Conservation (phyloP, 2,888 invertebrate species). For the Dryobotodes eremita region DNA sequence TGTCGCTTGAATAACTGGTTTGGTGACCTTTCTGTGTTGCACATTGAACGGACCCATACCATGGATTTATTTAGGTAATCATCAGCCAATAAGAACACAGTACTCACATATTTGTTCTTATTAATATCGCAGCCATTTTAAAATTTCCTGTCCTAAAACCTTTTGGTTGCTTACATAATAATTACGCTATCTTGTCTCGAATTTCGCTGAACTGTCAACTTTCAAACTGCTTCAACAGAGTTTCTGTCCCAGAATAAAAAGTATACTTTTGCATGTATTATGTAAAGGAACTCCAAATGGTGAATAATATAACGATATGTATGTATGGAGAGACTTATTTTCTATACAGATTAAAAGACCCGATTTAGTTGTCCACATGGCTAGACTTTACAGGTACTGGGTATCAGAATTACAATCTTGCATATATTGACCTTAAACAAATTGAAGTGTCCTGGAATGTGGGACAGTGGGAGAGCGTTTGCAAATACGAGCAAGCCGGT, state of each 20-base stretch:
- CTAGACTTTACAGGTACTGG: slow-evolving; percentile 23
- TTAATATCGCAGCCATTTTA: slow-evolving; percentile 14
- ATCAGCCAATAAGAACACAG: slow-evolving; percentile 54
- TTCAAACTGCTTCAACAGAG: slow-evolving; percentile 1
- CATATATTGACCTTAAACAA: slow-evolving; percentile 39
- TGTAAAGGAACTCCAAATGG: slow-evolving; percentile 28
- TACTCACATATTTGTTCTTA: slow-evolving; percentile 39
- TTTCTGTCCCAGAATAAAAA: slow-evolving; percentile 19
- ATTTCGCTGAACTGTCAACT: slow-evolving; percentile 19
- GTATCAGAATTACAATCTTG: slow-evolving; percentile 31
- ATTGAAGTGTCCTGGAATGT: slow-evolving; percentile 52
- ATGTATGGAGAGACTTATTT: slow-evolving; percentile 25
- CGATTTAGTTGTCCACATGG: slow-evolving; percentile 14
- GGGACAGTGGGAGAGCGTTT: slow-evolving; percentile 38
- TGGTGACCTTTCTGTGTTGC: slow-evolving; percentile 86
- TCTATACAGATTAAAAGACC: slow-evolving; percentile 11
- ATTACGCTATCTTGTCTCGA: slow-evolving; percentile 20
- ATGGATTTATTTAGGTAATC: slow-evolving; percentile 72
- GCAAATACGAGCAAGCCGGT: slow-evolving; percentile 51
- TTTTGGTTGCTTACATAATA: slow-evolving; percentile 5
- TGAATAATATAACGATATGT: slow-evolving; percentile 48
- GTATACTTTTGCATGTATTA: slow-evolving; percentile 23
- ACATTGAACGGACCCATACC: slow-evolving; percentile 75
- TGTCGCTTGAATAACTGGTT: slow-evolving; percentile 87
- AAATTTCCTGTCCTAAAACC: not conserved